Evolutionary conservation across 2,888 invertebrate genomes (phyloP), one percentile per base, ranked within the genome.

Genomic region (Drosophila helvetica): DNA sequence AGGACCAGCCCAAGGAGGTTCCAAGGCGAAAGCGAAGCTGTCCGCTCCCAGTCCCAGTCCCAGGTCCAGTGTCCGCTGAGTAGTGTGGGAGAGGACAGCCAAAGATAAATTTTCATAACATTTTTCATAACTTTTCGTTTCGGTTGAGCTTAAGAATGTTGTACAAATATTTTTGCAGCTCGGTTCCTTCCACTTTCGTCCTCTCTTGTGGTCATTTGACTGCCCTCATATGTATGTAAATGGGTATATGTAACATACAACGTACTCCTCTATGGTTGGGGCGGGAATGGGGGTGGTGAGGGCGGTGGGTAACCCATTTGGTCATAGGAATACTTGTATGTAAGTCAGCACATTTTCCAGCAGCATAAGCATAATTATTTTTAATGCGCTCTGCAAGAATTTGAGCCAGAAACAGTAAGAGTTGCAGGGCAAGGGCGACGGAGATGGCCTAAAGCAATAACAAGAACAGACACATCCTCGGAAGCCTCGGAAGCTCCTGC

Each of bases 71-170:
- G 52, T 18, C 27, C 42, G 52, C 47, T 45, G 51, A 38, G 38
- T 30, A n/a, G 6, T 12, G 50, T 12, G 25, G 6, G 22, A 10
- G 59, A 54, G 51, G 42, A 56, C 47, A 63, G 51, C 56, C 62
- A 51, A 22, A 74, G 71, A 60, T 62, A 68, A 68, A 84, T 87
- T 68, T 85, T 81, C 85, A 85, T 87, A 84, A 79, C 25, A 86
- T 84, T 81, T 79, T 87, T 87, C 87, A 84, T 87, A 84, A 87
- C 79, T 84, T 86, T 88, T 76, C 83, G 78, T 86, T 88, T 86
- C 68, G 77, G 86, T 87, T 82, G 75, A 77, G 76, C 80, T 78
- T 75, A 86, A 87, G 88, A 84, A 84, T 87, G 75, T 83, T 85
- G 83, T 75, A 72, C 80, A 79, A 72, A 82, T 87, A 80, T 85